A percentile compares a stretch with the other conserved stretches of the same genome.
Conservation (phyloP, 1,140 invertebrate species). For the Metaphire vulgaris region DNA sequence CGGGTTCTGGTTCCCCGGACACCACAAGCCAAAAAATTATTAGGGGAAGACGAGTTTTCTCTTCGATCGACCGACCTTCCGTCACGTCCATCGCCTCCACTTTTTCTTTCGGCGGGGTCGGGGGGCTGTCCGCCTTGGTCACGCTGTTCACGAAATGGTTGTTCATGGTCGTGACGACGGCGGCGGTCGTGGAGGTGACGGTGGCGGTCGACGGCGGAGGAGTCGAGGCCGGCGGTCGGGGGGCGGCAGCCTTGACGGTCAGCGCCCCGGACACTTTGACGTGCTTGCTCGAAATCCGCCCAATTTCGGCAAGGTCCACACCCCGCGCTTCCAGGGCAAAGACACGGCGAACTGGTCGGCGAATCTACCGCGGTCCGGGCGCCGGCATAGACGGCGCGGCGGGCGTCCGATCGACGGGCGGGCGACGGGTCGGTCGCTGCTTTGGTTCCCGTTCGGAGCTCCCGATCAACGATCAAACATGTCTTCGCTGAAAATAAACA, state of each 20-base stretch:
- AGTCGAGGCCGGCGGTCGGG: no score
- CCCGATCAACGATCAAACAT: no score
- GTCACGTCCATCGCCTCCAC: background rate
- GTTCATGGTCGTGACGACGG: background rate
- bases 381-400: no score
- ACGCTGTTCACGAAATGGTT: background rate
- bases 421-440: no score
- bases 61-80: background rate
- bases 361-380: background rate
- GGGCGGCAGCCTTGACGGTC: background rate
- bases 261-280: conserved; percentile 8
- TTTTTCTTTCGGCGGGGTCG: background rate
- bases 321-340: background rate
- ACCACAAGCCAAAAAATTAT: no score
- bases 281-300: conserved; percentile 22
- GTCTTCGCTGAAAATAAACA: background rate
- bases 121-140: background rate
- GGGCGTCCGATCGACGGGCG: no score
- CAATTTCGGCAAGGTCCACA: conserved; percentile 18
- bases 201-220: background rate
- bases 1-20: no score
- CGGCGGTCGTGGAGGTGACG: background rate
- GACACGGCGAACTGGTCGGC: background rate
- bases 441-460: no score
- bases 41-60: no score